phyloP scores from a whole-genome alignment of 2,113 vertebrate genomes.

The Takifugu flavidus region DNA sequence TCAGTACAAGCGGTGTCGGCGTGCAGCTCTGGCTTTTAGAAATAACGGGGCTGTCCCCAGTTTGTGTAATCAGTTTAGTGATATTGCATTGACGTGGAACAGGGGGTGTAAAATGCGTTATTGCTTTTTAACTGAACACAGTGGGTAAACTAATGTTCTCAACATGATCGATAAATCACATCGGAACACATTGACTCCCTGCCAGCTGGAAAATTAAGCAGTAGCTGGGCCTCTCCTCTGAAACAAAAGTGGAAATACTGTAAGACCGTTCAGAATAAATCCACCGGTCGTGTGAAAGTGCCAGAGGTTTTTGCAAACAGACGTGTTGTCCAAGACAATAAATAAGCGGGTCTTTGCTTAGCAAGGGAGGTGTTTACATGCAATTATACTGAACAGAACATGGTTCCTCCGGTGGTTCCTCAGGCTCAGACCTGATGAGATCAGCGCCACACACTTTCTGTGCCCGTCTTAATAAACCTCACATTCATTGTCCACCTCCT shows the following conservation, averaged over 20 bases:
- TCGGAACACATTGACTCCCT: conserved; percentile 68
- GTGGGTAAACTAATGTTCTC: conserved; percentile 67
- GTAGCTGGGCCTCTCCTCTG: conserved; percentile 22
- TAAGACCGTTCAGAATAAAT: background rate
- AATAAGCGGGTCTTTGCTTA: background rate
- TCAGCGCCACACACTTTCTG: conserved; percentile 5
- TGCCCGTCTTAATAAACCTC: conserved; percentile 29
- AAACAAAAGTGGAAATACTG: conserved; percentile 25
- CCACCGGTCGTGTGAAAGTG: background rate
- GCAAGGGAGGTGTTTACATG: background rate
- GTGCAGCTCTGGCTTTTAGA: conserved; percentile 42
- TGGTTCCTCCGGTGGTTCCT: background rate
- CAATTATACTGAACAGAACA: background rate
- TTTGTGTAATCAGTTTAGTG: conserved; percentile 68
- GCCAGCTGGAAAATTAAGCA: conserved; percentile 66
- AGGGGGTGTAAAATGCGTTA: conserved; percentile 67
- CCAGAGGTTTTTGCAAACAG: background rate
- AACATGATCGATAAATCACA: conserved; percentile 73
- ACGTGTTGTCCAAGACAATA: conserved; percentile 1
- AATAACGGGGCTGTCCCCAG: conserved; percentile 55
- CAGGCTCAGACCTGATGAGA: conserved; percentile 15
- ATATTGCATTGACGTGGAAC: conserved; percentile 67
- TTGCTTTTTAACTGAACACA: conserved; percentile 73
- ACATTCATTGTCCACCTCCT: conserved; percentile 32
- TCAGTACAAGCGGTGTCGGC: conserved; percentile 19